A percentile compares a stretch with the other conserved stretches of the same genome.
Conservation (phyloP, 2,797 vertebrate species). For the Rhodeus uyekii region DNA sequence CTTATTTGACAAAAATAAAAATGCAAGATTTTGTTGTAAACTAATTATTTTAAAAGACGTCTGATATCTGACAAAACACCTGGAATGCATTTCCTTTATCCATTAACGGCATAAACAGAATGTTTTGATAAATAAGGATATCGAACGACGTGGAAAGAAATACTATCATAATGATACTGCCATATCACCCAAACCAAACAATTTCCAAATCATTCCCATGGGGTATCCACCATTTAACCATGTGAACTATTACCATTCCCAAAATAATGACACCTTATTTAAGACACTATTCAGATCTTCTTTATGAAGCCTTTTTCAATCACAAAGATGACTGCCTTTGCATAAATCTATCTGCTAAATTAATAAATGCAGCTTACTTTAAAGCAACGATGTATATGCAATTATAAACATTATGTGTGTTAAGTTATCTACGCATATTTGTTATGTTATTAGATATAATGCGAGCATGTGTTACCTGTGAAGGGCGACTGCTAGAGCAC, state of each 20-base stretch:
- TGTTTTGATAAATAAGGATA: background rate
- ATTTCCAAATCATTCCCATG: background rate
- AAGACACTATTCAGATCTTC: background rate
- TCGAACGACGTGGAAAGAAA: background rate
- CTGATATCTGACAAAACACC: background rate
- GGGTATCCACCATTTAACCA: background rate
- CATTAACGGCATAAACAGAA: background rate
- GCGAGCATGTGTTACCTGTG: conserved; percentile 32
- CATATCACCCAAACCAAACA: background rate
- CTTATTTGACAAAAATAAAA: background rate
- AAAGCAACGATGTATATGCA: background rate
- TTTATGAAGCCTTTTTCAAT: background rate
- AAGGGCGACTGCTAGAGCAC: conserved; percentile 39
- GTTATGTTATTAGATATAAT: background rate
- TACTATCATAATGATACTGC: background rate
- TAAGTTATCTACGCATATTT: background rate
- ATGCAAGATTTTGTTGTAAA: background rate
- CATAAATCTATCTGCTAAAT: background rate
- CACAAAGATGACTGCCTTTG: background rate
- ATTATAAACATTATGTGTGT: background rate
- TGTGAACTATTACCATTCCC: background rate
- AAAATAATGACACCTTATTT: background rate
- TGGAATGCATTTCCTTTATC: background rate
- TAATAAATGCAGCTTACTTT: background rate
- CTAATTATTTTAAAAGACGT: background rate